Evolutionary conservation across 2,113 vertebrate genomes (phyloP).

Genomic region (Progne subis): DNA sequence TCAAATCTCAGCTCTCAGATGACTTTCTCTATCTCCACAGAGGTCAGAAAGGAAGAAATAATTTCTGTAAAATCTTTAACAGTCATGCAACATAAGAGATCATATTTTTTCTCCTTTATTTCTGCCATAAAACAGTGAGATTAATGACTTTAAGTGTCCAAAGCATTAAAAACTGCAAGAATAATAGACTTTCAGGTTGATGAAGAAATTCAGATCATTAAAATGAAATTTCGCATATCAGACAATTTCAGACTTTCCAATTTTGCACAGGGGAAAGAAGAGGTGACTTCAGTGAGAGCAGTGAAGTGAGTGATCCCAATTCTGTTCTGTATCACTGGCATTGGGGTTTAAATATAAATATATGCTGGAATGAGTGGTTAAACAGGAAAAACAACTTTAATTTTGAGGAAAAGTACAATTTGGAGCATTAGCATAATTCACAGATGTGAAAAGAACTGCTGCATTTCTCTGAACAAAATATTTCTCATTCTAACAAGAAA

Average conservation of each 20-base stretch:
- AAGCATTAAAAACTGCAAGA: background rate
- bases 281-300: background rate
- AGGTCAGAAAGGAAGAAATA: background rate
- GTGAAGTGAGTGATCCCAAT: background rate
- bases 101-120: background rate
- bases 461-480: background rate
- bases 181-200: background rate
- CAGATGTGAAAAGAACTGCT: background rate
- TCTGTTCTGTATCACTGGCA: background rate
- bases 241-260: background rate
- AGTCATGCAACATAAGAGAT: background rate
- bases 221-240: background rate
- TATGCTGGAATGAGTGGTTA: background rate
- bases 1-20: background rate
- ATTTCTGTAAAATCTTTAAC: background rate
- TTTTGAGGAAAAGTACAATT: background rate
- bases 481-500: background rate
- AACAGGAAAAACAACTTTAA: background rate
- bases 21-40: background rate
- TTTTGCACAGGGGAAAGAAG: background rate
- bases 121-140: background rate
- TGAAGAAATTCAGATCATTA: background rate
- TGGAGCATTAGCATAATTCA: background rate
- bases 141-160: background rate
- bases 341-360: background rate